Percentiles rank a stretch among this genome's conserved stretches.
Conservation (phyloP, 1,140 invertebrate genomes). For the Heliconius eleuchia region DNA sequence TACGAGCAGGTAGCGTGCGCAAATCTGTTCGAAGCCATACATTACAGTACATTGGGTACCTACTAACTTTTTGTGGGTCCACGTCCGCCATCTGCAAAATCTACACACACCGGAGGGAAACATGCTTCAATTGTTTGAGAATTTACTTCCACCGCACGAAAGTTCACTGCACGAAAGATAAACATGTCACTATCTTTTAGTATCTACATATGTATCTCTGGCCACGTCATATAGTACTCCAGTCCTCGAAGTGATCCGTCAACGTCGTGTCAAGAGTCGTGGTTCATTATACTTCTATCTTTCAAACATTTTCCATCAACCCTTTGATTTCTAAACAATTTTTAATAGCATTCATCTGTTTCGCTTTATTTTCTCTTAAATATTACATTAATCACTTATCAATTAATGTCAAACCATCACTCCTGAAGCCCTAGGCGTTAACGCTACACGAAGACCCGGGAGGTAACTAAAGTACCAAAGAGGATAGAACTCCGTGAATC, state of each 20-base stretch:
- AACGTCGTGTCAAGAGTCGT: conserved; percentile 36
- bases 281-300: conserved; percentile 31
- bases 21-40: conserved; percentile 47
- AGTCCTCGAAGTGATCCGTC: conserved; percentile 44
- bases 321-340: conserved; percentile 5
- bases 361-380: conserved; percentile 22
- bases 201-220: conserved; percentile 32
- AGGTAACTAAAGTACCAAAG: conserved; percentile 60
- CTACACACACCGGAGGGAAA: conserved; percentile 44
- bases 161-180: conserved; percentile 44
- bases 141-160: conserved; percentile 47
- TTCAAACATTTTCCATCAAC: conserved; percentile 33
- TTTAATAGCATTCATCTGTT: neutral
- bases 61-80: conserved; percentile 41
- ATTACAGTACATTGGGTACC: conserved; percentile 39
- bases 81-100: conserved; percentile 46
- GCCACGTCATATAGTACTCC: conserved; percentile 3
- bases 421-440: conserved; percentile 73
- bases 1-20: conserved; percentile 43
- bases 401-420: conserved; percentile 64
- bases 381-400: conserved; percentile 76
- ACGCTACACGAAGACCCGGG: conserved; percentile 66
- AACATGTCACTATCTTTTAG: conserved; percentile 47
- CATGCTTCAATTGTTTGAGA: conserved; percentile 45
- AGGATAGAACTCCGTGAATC: conserved; percentile 46